Base-by-base conservation (phyloP, 53 echinoderm and acorn worm species). In the Glandiceps talaboti region DNA sequence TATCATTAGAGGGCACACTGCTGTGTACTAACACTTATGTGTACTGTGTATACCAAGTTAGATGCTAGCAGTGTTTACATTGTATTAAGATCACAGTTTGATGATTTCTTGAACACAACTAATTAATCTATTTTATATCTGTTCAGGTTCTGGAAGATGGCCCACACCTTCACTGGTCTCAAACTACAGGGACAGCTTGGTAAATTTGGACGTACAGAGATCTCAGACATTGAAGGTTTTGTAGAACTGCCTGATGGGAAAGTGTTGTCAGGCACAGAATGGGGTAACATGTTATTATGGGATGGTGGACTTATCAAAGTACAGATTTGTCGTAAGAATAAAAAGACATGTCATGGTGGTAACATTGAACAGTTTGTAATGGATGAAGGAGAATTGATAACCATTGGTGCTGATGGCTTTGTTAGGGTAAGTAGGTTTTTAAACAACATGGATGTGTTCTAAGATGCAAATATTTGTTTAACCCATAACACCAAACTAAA, bases 101-200 rank as follows among this genome's bases (percentile, higher is more conserved):
- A n/a, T n/a, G n/a, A n/a, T n/a, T n/a, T n/a, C n/a, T n/a, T n/a
- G n/a, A n/a, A n/a, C n/a, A n/a, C n/a, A n/a, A n/a, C n/a, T n/a
- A n/a, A n/a, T n/a, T n/a, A n/a, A n/a, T n/a, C n/a, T n/a, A n/a
- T n/a, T n/a, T n/a, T n/a, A n/a, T n/a, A n/a, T n/a, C n/a, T n/a
- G n/a, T 33, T 28, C 83, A 94, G 97, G 32, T 97, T 97, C 84
- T 97, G 96, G 97, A 97, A 97, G 85, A 97, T 97, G 96, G 97
- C 97, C 14, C 75, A 82, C 75, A 97, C 97, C 28, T 97, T 97
- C 85, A 97, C 97, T 1, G 97, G 97, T 33, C 88, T 97, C 26
- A 96, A 97, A 74, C 89, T 97, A 6, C 97, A 97, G 84, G 93
- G 97, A 0, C 83, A 91, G 74, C 86, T 97, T 73, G 97, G 97